Base-by-base conservation (phyloP, 2,113 vertebrate species). In the Spermophilus dauricus region DNA sequence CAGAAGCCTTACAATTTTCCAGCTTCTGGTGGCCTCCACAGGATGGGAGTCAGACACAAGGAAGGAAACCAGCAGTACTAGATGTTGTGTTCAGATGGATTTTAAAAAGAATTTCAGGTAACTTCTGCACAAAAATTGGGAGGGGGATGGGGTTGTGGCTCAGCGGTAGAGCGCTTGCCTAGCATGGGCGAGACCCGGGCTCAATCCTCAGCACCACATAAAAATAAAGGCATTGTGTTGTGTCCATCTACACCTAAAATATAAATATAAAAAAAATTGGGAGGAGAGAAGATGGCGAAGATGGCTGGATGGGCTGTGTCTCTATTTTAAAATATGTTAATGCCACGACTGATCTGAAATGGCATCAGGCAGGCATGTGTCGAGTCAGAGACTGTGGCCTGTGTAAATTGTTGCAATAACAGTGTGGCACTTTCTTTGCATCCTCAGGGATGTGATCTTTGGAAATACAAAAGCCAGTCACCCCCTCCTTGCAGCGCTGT, bases 391-490 rank as follows among this genome's bases (percentile, higher is more conserved):
- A 37, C 26, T 0, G 1, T 6, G 22, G 84, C 37, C 4, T 8
- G 4, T 65, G 75, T 39, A 75, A 76, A 42, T 58, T 0, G 5
- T 8, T 16, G 75, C 58, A 69, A 0, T 10, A 18, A 48, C 58
- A 45, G 85, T 8, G 0, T 16, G 72, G 51, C 24, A 12, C 73
- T 37, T 37, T 63, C 61, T 95, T 73, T 24, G 14, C 39, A 51
- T 14, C 84, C 39, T 14, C 26, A 26, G 93, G 34, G 83, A 81
- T 45, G 8, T 81, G 95, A 48, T 87, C 83, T 91, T 83, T 72
- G 82, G 78, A 87, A 96, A 90, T 18, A 72, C 70, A 96, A 72
- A 96, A 90, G 61, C 84, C 51, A 56, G 78, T 24, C 73, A 45
- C 34, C 53, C 67, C 61, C n/a, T 89, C 73, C 81, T 92, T 70